phyloP scores from a whole-genome alignment of 2,113 vertebrate species.

The Cygnus buccinator region DNA sequence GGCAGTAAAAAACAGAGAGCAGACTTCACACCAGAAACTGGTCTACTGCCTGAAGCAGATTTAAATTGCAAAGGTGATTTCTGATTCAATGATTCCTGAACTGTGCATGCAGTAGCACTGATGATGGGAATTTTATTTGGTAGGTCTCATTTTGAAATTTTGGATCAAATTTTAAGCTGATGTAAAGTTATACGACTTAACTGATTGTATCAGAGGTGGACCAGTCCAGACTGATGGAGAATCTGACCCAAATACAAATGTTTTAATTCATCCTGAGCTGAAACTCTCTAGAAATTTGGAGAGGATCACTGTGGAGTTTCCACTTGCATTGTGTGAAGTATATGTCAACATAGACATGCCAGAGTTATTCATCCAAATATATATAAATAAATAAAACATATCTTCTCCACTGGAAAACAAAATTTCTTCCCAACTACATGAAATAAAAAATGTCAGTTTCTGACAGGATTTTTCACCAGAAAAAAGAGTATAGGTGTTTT shows the following conservation, averaged over 20 bases:
- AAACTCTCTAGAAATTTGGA: neutral
- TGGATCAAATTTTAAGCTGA: neutral
- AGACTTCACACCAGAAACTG: neutral
- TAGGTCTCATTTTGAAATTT: neutral
- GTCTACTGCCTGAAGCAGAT: neutral
- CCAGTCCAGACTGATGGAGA: neutral
- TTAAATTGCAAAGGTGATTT: neutral
- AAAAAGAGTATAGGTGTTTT: neutral
- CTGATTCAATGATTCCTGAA: neutral
- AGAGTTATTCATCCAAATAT: neutral
- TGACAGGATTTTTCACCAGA: slow-evolving; percentile 31
- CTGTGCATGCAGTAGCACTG: neutral
- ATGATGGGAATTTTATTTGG: neutral
- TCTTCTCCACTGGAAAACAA: neutral
- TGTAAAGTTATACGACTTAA: neutral
- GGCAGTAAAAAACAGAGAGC: neutral
- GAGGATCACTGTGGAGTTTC: neutral
- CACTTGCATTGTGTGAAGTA: neutral
- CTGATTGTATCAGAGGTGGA: neutral
- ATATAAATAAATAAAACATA: slow-evolving; percentile 18
- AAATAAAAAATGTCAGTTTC: slow-evolving; percentile 8
- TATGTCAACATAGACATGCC: neutral
- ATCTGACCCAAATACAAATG: neutral
- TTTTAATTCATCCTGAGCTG: neutral
- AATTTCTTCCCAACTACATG: neutral